Percentiles rank a stretch among this genome's conserved stretches.
phyloP scores from a whole-genome alignment of 2,888 invertebrate genomes.

The Stenodema calcarata region DNA sequence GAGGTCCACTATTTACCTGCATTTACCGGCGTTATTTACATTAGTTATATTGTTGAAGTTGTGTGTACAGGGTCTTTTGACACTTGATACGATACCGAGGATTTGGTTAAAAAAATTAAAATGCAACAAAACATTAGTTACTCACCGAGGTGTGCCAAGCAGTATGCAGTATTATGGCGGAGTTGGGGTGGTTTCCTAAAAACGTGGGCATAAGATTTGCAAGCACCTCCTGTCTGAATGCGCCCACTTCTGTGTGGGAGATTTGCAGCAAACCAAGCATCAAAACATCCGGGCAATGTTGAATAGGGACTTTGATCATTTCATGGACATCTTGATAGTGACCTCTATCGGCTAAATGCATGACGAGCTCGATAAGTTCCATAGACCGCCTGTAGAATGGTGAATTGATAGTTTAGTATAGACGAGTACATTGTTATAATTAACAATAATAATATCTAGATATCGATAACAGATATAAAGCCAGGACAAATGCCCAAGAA shows the following conservation, averaged over 20 bases:
- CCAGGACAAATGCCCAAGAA: not conserved
- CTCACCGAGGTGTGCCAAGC: conserved; percentile 84
- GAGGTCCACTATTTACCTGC: too few relatives aligned
- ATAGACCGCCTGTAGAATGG: conserved; percentile 72
- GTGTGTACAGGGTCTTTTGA: too few relatives aligned
- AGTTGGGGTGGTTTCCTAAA: conserved; percentile 93
- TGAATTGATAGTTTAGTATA: not conserved
- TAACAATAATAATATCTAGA: not conserved
- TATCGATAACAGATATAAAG: too few relatives aligned
- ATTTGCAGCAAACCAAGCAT: conserved; percentile 88
- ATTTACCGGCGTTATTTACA: too few relatives aligned
- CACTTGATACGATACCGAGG: too few relatives aligned
- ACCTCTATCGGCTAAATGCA: conserved; percentile 87
- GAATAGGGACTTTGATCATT: conserved; percentile 87
- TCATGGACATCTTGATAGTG: conserved; percentile 84
- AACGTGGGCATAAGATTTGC: conserved; percentile 90
- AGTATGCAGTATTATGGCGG: conserved; percentile 93
- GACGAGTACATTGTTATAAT: not conserved
- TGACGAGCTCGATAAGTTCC: conserved; percentile 85
- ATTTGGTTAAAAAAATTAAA: too few relatives aligned
- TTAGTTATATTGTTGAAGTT: too few relatives aligned
- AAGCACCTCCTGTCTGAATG: conserved; percentile 84
- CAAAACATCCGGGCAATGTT: conserved; percentile 93
- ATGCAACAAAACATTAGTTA: not conserved
- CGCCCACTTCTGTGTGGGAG: conserved; percentile 74